These are phyloP conservation scores for Zophobas morio DNA, from an alignment of 1,140 invertebrate species.

Conservation along the genomic window DNA sequence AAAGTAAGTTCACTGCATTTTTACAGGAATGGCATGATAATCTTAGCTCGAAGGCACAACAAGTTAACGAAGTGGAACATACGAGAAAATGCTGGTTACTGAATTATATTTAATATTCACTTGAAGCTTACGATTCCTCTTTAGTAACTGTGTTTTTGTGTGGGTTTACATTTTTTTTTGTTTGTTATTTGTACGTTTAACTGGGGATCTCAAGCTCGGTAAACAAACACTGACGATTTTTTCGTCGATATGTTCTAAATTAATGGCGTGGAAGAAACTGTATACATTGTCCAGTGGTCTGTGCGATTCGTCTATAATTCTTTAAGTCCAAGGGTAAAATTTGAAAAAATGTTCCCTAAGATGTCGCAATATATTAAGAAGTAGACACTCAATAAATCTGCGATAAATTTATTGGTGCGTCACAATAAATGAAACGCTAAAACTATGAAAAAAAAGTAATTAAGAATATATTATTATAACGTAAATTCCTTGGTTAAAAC, in stretches of 20 bases:
- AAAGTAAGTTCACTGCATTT: slow-evolving; percentile 19
- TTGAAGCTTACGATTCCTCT: too few relatives aligned
- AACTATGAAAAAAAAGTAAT: too few relatives aligned
- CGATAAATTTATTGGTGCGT: too few relatives aligned
- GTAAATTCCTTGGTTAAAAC: too few relatives aligned
- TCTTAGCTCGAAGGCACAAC: slow-evolving; percentile 19
- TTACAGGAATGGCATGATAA: background rate
- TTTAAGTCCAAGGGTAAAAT: background rate
- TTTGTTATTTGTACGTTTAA: background rate
- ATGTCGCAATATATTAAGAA: background rate
- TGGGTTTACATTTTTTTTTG: background rate
- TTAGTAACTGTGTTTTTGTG: too few relatives aligned
- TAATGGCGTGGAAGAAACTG: background rate
- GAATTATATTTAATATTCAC: slow-evolving; percentile 1
- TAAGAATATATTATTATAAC: too few relatives aligned
- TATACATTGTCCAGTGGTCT: slow-evolving; percentile 5
- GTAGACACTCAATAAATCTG: too few relatives aligned
- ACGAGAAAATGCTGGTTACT: background rate
- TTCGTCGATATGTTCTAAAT: slow-evolving; percentile 4
- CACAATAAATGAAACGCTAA: too few relatives aligned
- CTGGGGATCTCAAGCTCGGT: too few relatives aligned
- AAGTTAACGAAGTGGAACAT: slow-evolving; percentile 20
- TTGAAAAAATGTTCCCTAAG: background rate
- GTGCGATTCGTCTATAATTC: slow-evolving; percentile 2
- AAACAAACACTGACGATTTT: background rate